phyloP scores from a whole-genome alignment of 2,888 invertebrate genomes.

The Hirtodrosophila cameraria region DNA sequence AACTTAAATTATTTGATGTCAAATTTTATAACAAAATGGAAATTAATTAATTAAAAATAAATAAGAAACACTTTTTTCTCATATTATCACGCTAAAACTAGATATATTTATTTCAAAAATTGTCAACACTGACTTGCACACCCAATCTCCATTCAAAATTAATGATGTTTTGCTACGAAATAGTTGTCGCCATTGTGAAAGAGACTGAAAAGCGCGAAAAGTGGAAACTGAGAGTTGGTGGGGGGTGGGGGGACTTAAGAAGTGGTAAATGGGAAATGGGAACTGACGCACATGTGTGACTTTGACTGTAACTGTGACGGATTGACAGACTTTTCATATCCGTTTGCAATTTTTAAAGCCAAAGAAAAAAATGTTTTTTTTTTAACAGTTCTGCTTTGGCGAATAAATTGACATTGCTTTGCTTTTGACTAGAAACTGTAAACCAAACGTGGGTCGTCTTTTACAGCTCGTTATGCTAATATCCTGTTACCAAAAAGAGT shows the following conservation, averaged over 20 bases:
- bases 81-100: too few relatives aligned
- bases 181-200: slow-evolving; percentile 52
- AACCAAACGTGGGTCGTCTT: slow-evolving; percentile 3
- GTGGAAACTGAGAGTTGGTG: slow-evolving; percentile 3
- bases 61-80: too few relatives aligned
- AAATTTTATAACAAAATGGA: too few relatives aligned
- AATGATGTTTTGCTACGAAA: slow-evolving; percentile 75
- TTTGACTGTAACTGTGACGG: slow-evolving; percentile 12
- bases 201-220: slow-evolving; percentile 38
- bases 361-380: slow-evolving; percentile 45
- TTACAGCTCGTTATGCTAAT: slow-evolving; percentile 73
- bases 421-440: slow-evolving; percentile 54
- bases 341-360: slow-evolving; percentile 77
- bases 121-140: too few relatives aligned
- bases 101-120: too few relatives aligned
- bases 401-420: slow-evolving; percentile 77
- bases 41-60: too few relatives aligned
- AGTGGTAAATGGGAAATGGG: slow-evolving; percentile 56
- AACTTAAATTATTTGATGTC: too few relatives aligned
- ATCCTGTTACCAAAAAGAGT: slow-evolving; percentile 64
- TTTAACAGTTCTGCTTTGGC: slow-evolving; percentile 29
- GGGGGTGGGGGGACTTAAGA: neutral
- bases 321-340: slow-evolving; percentile 68
- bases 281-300: slow-evolving; percentile 79
- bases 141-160: slow-evolving; percentile 62